Percentiles rank a stretch among this genome's conserved stretches.
Evolutionary conservation across 2,797 vertebrate species (phyloP).

Genomic region (Rhinogobio ventralis): DNA sequence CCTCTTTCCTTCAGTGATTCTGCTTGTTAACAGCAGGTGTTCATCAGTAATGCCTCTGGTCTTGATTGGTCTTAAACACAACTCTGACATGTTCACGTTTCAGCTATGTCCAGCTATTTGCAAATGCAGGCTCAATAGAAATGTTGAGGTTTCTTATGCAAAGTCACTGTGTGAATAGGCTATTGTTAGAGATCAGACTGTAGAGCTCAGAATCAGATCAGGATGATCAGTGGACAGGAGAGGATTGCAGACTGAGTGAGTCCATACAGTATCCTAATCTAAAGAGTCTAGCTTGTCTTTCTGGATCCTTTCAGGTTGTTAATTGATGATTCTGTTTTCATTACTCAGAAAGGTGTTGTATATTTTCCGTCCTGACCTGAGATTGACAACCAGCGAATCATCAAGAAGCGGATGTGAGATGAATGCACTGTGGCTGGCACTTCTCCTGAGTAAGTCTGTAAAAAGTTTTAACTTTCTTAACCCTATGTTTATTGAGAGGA

Average conservation of each 20-base stretch:
- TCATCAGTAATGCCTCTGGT: background rate
- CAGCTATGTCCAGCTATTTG: background rate
- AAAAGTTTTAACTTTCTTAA: background rate
- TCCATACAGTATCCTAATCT: background rate
- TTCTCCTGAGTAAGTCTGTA: conserved; percentile 16
- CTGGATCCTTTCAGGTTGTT: background rate
- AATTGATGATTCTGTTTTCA: background rate
- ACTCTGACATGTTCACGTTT: background rate
- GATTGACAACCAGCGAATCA: background rate
- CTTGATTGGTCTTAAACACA: background rate
- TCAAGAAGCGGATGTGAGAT: background rate
- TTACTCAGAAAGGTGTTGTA: background rate
- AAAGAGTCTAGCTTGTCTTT: background rate
- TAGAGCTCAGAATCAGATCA: background rate
- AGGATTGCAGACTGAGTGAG: background rate
- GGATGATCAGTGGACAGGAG: background rate
- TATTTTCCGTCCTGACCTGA: background rate
- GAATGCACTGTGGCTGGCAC: background rate
- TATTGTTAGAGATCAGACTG: background rate
- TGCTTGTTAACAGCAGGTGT: background rate
- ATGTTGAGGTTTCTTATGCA: background rate
- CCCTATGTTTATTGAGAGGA: background rate
- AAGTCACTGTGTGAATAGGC: background rate
- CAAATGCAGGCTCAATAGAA: background rate
- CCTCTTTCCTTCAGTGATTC: background rate